Evolutionary conservation across 1,140 invertebrate genomes (phyloP).

Genomic region (Chrysomallon squamiferum): DNA sequence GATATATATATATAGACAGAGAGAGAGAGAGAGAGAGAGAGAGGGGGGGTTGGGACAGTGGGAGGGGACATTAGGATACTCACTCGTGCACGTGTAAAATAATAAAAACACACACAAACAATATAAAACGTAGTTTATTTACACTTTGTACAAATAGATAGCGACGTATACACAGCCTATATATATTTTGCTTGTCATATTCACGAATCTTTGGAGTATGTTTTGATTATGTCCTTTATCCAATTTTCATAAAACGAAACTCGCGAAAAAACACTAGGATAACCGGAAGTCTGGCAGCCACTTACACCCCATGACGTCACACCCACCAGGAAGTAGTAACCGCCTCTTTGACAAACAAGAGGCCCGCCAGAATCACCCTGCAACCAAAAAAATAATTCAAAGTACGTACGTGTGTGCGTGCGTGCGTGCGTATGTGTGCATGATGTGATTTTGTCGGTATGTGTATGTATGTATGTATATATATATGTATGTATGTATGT

Average conservation of each 20-base stretch:
- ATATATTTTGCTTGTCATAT: neutral
- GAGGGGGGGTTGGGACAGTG: neutral
- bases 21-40: too few relatives aligned
- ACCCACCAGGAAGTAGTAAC: constrained; percentile 52
- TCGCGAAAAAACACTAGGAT: constrained; percentile 60
- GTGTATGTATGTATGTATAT: constrained; percentile 1
- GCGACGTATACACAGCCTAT: neutral
- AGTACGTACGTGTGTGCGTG: too few relatives aligned
- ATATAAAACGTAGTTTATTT: neutral
- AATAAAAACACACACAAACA: neutral
- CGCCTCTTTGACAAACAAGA: constrained; percentile 38
- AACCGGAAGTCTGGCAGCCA: constrained; percentile 58
- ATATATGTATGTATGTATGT: neutral
- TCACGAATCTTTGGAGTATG: constrained; percentile 16
- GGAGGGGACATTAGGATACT: constrained; percentile 4
- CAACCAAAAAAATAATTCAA: neutral
- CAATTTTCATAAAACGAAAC: constrained; percentile 56
- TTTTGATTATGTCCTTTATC: constrained; percentile 49
- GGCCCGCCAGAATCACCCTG: constrained; percentile 56
- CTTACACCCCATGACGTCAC: constrained; percentile 59
- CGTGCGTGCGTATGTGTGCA: neutral
- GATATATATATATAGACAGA: neutral
- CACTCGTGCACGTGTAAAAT: neutral
- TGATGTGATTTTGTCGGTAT: neutral
- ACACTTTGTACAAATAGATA: constrained; percentile 1